Evolutionary conservation across 2,113 vertebrate genomes (phyloP).

Genomic region (Pardalotus punctatus): DNA sequence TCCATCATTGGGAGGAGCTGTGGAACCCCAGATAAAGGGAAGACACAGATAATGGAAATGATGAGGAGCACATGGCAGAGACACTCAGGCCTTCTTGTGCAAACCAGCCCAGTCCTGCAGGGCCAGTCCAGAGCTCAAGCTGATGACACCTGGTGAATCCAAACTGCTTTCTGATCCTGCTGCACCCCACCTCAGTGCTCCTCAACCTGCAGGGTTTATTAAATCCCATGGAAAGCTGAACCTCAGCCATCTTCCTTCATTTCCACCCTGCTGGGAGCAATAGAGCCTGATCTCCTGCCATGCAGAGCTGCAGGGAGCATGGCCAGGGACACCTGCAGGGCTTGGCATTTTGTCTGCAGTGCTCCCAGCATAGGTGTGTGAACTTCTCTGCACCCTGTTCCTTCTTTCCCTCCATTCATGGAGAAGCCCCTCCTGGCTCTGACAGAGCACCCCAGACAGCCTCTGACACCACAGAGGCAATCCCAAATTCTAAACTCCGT

Average conservation of each 20-base stretch:
- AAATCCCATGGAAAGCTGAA: neutral
- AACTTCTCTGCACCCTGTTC: neutral
- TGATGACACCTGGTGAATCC: neutral
- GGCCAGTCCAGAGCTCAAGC: neutral
- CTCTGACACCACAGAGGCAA: neutral
- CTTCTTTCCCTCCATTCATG: neutral
- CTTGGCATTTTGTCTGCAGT: neutral
- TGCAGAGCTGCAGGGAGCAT: rapidly evolving
- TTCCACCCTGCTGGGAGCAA: neutral
- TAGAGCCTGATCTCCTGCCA: neutral
- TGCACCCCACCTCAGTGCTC: rapidly evolving
- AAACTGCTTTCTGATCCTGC: neutral
- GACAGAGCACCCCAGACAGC: neutral
- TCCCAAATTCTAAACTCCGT: neutral
- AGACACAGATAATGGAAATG: neutral
- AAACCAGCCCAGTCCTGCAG: neutral
- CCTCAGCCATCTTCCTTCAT: neutral
- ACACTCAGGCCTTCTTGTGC: neutral
- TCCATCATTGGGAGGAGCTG: slow-evolving; percentile 13
- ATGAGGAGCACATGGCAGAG: neutral
- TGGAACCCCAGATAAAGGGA: neutral
- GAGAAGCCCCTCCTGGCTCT: neutral
- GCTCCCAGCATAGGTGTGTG: rapidly evolving
- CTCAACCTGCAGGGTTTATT: neutral
- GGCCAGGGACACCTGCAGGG: neutral